Conservation (phyloP, 23 tunicate genomes). For the Styela clava region DNA sequence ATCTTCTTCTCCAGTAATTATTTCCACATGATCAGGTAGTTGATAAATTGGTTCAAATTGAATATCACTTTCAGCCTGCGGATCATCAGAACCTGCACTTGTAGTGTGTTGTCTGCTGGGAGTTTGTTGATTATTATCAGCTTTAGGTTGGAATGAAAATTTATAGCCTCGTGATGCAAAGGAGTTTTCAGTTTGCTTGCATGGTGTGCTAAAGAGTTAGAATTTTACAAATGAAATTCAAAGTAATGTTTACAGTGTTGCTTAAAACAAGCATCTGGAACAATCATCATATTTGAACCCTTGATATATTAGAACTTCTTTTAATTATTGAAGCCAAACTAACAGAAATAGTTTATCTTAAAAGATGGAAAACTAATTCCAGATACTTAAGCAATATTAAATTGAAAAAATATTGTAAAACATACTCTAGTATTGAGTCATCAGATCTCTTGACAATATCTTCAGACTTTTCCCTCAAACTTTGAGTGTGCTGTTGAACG, state of each 20-base stretch:
- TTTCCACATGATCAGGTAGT: slow-evolving; percentile 63
- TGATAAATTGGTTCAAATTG: slow-evolving; percentile 73
- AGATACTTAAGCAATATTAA: too few relatives aligned
- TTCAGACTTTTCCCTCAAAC: neutral
- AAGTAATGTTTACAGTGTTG: too few relatives aligned
- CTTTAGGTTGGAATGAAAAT: neutral
- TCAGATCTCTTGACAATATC: neutral
- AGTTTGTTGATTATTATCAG: neutral
- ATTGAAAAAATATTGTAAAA: neutral
- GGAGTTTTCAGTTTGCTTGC: neutral
- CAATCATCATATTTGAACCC: too few relatives aligned
- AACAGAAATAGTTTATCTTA: too few relatives aligned
- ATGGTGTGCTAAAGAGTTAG: too few relatives aligned
- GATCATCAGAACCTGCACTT: slow-evolving; percentile 21
- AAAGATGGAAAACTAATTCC: too few relatives aligned
- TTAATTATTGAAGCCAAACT: too few relatives aligned
- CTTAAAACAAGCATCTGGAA: too few relatives aligned
- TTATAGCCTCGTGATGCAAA: neutral
- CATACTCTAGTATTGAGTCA: neutral
- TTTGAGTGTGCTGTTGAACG: neutral
- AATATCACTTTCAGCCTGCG: slow-evolving; percentile 42
- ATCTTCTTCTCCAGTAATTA: slow-evolving; percentile 80
- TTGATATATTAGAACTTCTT: too few relatives aligned
- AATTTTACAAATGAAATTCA: too few relatives aligned
- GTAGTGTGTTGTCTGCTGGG: slow-evolving; percentile 9